Base-by-base conservation (phyloP, 2,888 invertebrate species). In the Subacronicta megacephala region DNA sequence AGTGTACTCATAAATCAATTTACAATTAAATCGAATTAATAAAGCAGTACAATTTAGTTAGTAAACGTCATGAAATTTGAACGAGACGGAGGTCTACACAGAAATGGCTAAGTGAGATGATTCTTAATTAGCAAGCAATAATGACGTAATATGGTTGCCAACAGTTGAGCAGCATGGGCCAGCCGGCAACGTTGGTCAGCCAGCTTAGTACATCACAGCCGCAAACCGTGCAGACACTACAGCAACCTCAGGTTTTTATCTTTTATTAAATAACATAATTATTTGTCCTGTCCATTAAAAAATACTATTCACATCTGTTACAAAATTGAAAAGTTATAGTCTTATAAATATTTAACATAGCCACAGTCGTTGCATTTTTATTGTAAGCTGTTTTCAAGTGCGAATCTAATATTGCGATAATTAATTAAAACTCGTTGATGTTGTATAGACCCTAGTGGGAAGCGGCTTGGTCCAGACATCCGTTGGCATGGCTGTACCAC, bases 101-200 rank as follows among this genome's bases (percentile, higher is more conserved):
- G n/a, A 1, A 35, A 35, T 67, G 13, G 62, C 62, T 63, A 10
- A 13, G 23, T 68, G 40, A 23, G n/a, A n/a, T 38, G 0, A 18
- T 38, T 38, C 18, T 16, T 0, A 2, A 16, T 42, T 2, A 26
- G 9, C 4, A 2, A 6, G 3, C 9, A 31, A 42, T 23, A 13
- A 7, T 63, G 13, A 67, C 2, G 7, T 43, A 12, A 18, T 29
- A 7, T 7, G 15, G 6, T 61, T 18, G 41, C 51, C 12, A 77
- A 68, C 80, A 95, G 91, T 70, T 95, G 42, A 84, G 93, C 15
- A 90, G 95, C 42, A 95, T 95, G 94, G 84, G 93, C 1, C 94
- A 93, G 53, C 87, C 92, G 1, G 95, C 95, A 1, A 78, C 90
- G 0, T 63, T 92, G 15, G 95, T 86, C 73, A 82, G 90, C 0